Percentiles rank a stretch among this genome's conserved stretches.
phyloP scores from a whole-genome alignment of 1,140 invertebrate genomes.

The Sitobion miscanthi region DNA sequence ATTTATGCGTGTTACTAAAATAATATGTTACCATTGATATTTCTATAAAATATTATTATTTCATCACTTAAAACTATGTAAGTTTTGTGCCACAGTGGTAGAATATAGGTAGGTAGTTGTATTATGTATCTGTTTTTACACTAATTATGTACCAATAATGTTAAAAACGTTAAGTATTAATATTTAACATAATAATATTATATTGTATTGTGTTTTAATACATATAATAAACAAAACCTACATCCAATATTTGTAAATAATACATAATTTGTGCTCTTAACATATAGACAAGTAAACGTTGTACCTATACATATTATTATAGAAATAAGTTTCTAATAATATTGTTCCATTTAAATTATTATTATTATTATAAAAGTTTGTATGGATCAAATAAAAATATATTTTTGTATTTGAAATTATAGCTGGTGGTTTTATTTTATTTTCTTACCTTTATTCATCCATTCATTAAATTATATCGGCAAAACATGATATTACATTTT shows the following conservation, averaged over 20 bases:
- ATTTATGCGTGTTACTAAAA: background rate
- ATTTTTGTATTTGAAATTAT: slow-evolving; percentile 20
- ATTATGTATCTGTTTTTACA: background rate
- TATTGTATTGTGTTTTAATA: background rate
- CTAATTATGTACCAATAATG: slow-evolving; percentile 1
- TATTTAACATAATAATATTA: background rate
- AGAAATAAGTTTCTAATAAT: background rate
- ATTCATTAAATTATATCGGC: background rate
- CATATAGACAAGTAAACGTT: background rate
- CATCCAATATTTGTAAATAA: background rate
- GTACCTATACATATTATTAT: background rate
- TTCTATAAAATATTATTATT: background rate
- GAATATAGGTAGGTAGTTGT: background rate
- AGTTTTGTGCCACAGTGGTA: slow-evolving; percentile 46
- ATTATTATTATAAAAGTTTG: background rate
- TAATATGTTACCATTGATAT: slow-evolving; percentile 12
- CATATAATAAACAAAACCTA: background rate
- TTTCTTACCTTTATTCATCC: background rate
- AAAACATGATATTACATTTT: background rate
- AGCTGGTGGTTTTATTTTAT: background rate
- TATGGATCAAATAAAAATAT: slow-evolving; percentile 1
- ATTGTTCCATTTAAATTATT: slow-evolving; percentile 29
- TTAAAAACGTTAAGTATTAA: background rate
- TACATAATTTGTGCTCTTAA: background rate
- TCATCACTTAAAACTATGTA: slow-evolving; percentile 22